Conservation (phyloP, 1,140 invertebrate genomes). For the Caenorhabditis remanei region DNA sequence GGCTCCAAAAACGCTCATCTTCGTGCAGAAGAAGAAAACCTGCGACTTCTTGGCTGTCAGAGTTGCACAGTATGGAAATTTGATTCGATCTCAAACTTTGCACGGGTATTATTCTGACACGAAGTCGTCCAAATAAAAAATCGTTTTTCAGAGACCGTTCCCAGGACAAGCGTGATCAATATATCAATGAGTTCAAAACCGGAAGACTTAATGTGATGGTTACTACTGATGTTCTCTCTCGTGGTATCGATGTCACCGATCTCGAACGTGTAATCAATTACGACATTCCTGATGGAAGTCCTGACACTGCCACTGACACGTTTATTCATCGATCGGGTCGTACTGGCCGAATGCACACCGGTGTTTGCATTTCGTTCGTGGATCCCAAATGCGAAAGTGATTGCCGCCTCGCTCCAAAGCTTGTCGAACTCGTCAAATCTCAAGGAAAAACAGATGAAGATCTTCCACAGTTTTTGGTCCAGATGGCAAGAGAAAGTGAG, state of each 20-base stretch:
- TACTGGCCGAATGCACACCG: constrained; percentile 3
- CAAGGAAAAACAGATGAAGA: too few relatives aligned
- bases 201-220: background rate
- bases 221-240: constrained; percentile 8
- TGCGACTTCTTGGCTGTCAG: background rate
- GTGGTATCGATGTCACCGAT: constrained; percentile 2
- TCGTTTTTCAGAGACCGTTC: constrained; percentile 6
- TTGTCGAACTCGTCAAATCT: background rate
- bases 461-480: background rate
- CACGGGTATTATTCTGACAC: background rate
- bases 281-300: constrained; percentile 7
- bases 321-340: constrained; percentile 9
- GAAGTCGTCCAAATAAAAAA: background rate
- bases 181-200: background rate
- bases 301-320: background rate
- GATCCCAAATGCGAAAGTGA: background rate
- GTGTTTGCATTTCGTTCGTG: background rate
- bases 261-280: constrained; percentile 44
- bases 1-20: background rate
- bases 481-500: background rate
- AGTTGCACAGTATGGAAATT: background rate
- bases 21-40: background rate
- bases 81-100: background rate
- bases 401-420: background rate
- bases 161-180: background rate